These are phyloP conservation scores for Drosophila orosa DNA, from an alignment of 1,140 invertebrate genomes.

Conservation along the genomic window DNA sequence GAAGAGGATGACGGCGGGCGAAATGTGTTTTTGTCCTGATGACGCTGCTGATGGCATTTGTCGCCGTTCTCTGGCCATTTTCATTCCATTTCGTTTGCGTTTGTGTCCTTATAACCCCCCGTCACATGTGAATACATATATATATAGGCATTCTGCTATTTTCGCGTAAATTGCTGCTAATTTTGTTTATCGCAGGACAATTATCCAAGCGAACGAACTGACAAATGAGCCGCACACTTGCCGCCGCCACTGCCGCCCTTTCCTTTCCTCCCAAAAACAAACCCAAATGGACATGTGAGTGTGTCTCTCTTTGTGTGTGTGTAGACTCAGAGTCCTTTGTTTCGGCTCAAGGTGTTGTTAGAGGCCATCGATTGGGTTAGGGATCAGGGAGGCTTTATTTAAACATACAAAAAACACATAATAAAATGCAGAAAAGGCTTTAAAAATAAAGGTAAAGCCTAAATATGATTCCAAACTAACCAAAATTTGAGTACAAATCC, in stretches of 20 bases:
- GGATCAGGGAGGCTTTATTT: conserved; percentile 2
- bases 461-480: not conserved
- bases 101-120: conserved; percentile 10
- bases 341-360: conserved; percentile 6
- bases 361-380: conserved; percentile 7
- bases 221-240: conserved; percentile 79
- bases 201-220: conserved; percentile 83
- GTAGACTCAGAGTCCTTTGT: conserved; percentile 11
- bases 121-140: conserved; percentile 26
- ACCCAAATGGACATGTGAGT: conserved; percentile 19
- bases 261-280: conserved; percentile 11
- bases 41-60: conserved; percentile 67
- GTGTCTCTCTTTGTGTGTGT: not conserved
- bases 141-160: conserved; percentile 62
- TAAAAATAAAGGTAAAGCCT: not conserved
- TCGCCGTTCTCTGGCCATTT: conserved; percentile 59
- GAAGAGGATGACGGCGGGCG: conserved; percentile 9
- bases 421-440: not conserved
- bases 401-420: not conserved
- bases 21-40: conserved; percentile 52
- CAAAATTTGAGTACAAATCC: not conserved
- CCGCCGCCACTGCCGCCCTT: conserved; percentile 11
- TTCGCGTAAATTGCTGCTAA: conserved; percentile 84
- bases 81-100: conserved; percentile 21
- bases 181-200: conserved; percentile 84